Conservation (phyloP, 2,113 vertebrate species). For the Amphiprion percula region DNA sequence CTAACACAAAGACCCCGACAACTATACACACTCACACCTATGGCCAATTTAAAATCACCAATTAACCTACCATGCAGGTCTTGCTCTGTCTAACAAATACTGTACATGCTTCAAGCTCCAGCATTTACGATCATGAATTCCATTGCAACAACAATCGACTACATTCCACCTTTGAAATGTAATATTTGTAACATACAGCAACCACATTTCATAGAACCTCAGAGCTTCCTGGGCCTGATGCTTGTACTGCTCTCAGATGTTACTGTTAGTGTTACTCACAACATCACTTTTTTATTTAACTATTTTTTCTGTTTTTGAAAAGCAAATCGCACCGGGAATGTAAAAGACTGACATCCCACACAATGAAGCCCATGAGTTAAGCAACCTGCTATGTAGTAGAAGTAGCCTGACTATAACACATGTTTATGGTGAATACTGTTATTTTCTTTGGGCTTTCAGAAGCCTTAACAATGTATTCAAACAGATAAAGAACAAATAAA, state of each 20-base stretch:
- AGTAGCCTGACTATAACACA: not conserved
- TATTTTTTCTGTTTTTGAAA: not conserved
- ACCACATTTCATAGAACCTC: not conserved
- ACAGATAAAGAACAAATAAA: not conserved
- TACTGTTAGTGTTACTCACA: not conserved
- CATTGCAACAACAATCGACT: not conserved
- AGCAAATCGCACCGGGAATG: not conserved
- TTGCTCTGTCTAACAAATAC: not conserved
- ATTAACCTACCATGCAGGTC: too few species aligned
- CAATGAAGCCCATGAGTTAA: not conserved
- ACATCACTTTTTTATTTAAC: not conserved
- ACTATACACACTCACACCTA: too few species aligned
- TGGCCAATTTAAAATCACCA: too few species aligned
- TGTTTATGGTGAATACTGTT: not conserved
- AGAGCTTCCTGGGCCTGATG: not conserved
- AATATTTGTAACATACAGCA: not conserved
- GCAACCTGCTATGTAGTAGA: not conserved
- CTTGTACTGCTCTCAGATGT: not conserved
- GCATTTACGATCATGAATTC: not conserved
- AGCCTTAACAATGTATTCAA: not conserved
- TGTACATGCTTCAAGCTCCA: not conserved
- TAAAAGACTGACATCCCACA: not conserved
- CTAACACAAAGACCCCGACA: too few species aligned
- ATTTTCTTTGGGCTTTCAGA: too few species aligned
- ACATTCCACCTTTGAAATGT: not conserved